Percentiles rank a stretch among this genome's conserved stretches.
phyloP scores from a whole-genome alignment of 2,797 vertebrate species.

The Knipowitschia caucasica region DNA sequence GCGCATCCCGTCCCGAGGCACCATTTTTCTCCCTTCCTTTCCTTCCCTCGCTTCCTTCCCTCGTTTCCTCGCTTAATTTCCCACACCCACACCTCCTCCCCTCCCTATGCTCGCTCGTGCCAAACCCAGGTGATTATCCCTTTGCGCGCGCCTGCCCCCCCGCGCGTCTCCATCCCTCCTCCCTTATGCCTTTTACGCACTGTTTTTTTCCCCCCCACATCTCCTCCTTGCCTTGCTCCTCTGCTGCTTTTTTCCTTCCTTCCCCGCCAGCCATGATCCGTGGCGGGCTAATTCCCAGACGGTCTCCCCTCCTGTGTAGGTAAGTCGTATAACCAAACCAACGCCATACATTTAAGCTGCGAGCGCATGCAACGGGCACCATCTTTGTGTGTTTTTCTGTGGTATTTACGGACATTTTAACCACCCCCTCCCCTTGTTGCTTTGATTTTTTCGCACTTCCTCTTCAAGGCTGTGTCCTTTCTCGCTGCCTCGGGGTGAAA shows the following conservation, averaged over 20 bases:
- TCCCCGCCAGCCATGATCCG: slow-evolving; percentile 73
- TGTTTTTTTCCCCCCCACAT: slow-evolving; percentile 30
- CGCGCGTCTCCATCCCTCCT: slow-evolving; percentile 1
- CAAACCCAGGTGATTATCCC: slow-evolving; percentile 66
- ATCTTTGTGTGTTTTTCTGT: slow-evolving; percentile 48
- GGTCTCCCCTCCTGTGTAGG: slow-evolving; percentile 53
- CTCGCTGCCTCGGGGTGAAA: slow-evolving; percentile 31
- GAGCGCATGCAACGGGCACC: slow-evolving; percentile 31
- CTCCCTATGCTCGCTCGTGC: slow-evolving; percentile 42
- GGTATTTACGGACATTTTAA: slow-evolving; percentile 52
- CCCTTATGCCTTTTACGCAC: slow-evolving; percentile 30
- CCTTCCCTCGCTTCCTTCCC: slow-evolving; percentile 29
- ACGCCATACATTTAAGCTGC: too few relatives aligned
- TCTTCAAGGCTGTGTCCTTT: slow-evolving; percentile 14
- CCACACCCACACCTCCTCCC: slow-evolving; percentile 24
- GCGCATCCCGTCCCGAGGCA: slow-evolving; percentile 30
- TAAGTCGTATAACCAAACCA: slow-evolving; percentile 55
- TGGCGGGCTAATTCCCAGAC: slow-evolving; percentile 73
- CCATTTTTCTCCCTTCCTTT: slow-evolving; percentile 43
- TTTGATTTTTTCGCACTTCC: slow-evolving; percentile 7
- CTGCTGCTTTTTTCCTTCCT: slow-evolving; percentile 54
- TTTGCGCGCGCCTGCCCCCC: slow-evolving; percentile 33
- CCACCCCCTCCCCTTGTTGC: neutral
- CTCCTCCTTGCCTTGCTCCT: slow-evolving; percentile 1
- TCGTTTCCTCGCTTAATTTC: slow-evolving; percentile 45